phyloP scores from a whole-genome alignment of 2,797 vertebrate genomes.

The Bradypus variegatus region DNA sequence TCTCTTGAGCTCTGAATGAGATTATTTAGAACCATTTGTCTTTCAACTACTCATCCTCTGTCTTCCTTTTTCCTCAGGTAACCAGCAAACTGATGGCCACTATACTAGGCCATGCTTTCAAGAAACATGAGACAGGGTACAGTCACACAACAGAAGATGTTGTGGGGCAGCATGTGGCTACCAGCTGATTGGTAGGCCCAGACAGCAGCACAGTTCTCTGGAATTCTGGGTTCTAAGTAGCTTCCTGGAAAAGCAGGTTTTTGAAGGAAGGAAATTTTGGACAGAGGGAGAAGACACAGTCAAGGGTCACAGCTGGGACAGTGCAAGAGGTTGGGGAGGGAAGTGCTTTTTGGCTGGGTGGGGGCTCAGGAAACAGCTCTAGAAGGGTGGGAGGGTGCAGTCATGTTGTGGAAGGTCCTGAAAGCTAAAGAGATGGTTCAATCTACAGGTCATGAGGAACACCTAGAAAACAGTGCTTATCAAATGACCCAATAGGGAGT shows the following conservation, averaged over 20 bases:
- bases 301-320: not conserved
- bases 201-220: not conserved
- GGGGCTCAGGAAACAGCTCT: not conserved
- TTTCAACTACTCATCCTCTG: slow-evolving; percentile 9
- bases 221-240: not conserved
- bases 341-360: not conserved
- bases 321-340: not conserved
- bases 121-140: not conserved
- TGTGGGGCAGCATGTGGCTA: not conserved
- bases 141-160: slow-evolving; percentile 14
- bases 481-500: not conserved
- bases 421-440: not conserved
- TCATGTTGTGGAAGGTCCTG: not conserved
- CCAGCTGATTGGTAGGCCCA: not conserved
- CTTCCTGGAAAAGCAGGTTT: not conserved
- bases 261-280: not conserved
- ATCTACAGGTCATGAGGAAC: not conserved
- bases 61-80: slow-evolving; percentile 47
- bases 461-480: not conserved
- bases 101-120: slow-evolving; percentile 2
- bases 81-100: slow-evolving; percentile 34
- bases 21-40: not conserved
- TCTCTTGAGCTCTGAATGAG: not conserved
- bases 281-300: not conserved
- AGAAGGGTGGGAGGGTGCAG: not conserved